A percentile compares a stretch with the other conserved stretches of the same genome.
These are phyloP conservation scores for Trachelus stipa DNA, from an alignment of 2,888 invertebrate genomes.

Conservation along the genomic window DNA sequence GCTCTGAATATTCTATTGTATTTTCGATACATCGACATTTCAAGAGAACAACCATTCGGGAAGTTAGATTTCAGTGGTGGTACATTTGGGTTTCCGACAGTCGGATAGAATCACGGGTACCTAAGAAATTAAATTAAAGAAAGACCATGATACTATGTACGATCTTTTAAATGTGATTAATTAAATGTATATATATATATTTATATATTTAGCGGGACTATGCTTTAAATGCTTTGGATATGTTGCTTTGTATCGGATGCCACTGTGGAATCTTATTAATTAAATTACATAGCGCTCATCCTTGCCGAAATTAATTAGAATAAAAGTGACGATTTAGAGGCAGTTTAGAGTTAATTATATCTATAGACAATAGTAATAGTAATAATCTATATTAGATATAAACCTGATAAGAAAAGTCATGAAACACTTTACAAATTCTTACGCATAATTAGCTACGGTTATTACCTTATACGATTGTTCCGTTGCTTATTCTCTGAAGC, in stretches of 20 bases:
- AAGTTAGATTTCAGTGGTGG: too few species aligned
- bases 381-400: not conserved
- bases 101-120: too few species aligned
- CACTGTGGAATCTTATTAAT: not conserved
- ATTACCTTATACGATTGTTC: too few species aligned
- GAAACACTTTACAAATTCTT: too few species aligned
- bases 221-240: not conserved
- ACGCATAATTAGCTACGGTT: too few species aligned
- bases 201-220: not conserved
- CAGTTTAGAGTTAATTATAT: not conserved
- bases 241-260: not conserved
- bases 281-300: not conserved
- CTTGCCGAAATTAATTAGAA: not conserved
- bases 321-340: not conserved
- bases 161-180: not conserved
- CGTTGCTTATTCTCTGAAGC: too few species aligned
- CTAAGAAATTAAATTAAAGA: not conserved
- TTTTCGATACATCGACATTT: too few species aligned
- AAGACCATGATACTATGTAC: not conserved
- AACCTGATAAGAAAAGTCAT: too few species aligned
- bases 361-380: not conserved
- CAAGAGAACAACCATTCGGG: too few species aligned
- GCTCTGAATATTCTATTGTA: too few species aligned
- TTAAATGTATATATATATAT: not conserved
- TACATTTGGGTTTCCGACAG: too few species aligned